Conservation (phyloP, 64 coral and sea anemone genomes). For the Montipora efflorescens region DNA sequence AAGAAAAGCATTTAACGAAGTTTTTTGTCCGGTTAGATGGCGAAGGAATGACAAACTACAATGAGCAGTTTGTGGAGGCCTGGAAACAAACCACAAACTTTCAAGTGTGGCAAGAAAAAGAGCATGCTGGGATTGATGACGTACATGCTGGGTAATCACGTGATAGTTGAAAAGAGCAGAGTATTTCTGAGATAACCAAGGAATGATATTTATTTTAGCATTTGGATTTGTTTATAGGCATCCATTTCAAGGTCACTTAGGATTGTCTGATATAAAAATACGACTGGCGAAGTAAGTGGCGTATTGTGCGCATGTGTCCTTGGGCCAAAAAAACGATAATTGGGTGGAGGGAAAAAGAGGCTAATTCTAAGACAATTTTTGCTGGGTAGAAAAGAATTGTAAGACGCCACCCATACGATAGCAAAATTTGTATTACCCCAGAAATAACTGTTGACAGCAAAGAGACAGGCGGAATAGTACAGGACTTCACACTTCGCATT, state of each 20-base stretch:
- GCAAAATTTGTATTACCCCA: too few relatives aligned
- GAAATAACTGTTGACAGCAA: too few relatives aligned
- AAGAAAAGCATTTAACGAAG: background rate
- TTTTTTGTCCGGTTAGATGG: conserved; percentile 29
- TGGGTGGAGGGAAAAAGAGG: too few relatives aligned
- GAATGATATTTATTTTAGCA: too few relatives aligned
- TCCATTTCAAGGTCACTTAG: conserved; percentile 93
- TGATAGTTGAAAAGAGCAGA: background rate
- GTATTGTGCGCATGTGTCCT: background rate
- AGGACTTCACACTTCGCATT: too few relatives aligned
- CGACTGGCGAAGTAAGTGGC: conserved; percentile 60
- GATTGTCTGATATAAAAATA: conserved; percentile 87
- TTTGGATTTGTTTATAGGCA: conserved; percentile 49
- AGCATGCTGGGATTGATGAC: conserved; percentile 91
- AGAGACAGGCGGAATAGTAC: too few relatives aligned
- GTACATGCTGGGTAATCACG: conserved; percentile 85
- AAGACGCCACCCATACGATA: too few relatives aligned
- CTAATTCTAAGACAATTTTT: too few relatives aligned
- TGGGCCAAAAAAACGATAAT: too few relatives aligned
- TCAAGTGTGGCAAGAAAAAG: conserved; percentile 65
- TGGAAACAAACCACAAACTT: conserved; percentile 89
- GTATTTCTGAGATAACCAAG: too few relatives aligned
- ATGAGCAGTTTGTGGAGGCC: conserved; percentile 70
- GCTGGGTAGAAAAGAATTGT: too few relatives aligned
- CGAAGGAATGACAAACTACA: conserved; percentile 86